phyloP scores from a whole-genome alignment of 2,113 vertebrate genomes.

The Dromaius novaehollandiae region DNA sequence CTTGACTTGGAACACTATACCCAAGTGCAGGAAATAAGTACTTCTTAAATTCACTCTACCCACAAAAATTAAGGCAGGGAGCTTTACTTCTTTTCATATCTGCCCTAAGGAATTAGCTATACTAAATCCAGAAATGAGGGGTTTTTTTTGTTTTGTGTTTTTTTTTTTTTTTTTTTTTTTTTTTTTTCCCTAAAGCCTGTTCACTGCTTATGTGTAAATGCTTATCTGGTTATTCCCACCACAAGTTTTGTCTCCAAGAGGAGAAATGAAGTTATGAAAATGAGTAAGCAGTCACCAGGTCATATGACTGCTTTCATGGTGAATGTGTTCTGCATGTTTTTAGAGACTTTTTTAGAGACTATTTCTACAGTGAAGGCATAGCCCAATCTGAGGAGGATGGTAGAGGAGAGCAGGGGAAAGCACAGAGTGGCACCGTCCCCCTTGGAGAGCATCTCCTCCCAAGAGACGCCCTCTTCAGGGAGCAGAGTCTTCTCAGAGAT shows the following conservation, averaged over 20 bases:
- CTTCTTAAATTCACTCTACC: background rate
- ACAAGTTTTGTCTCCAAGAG: background rate
- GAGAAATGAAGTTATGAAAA: background rate
- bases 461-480: background rate
- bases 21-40: background rate
- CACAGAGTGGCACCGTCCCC: accelerated
- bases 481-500: background rate
- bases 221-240: background rate
- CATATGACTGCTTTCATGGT: background rate
- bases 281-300: background rate
- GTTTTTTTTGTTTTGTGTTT: no score
- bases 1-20: background rate
- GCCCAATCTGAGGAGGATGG: background rate
- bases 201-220: background rate
- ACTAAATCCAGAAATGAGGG: background rate
- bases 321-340: background rate
- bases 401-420: background rate
- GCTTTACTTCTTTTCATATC: background rate
- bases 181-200: background rate
- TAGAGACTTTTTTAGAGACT: background rate
- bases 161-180: background rate
- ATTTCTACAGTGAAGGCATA: background rate
- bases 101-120: background rate
- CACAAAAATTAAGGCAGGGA: background rate
- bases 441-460: background rate